Conservation (phyloP, 2,888 invertebrate genomes). For the Ormia ochracea region DNA sequence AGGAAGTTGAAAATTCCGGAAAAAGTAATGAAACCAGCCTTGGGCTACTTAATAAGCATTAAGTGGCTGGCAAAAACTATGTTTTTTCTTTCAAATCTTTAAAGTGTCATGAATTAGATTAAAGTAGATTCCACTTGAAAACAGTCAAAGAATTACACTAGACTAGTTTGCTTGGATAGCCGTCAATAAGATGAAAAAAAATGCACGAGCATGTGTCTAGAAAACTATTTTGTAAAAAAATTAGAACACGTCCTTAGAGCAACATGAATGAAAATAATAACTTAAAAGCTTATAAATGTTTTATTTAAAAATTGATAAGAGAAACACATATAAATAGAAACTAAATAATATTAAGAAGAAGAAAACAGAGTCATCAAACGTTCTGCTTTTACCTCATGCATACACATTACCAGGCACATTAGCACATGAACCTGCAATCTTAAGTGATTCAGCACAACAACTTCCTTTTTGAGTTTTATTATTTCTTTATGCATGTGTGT, state of each 20-base stretch:
- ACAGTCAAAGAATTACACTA: no score
- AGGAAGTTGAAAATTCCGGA: no score
- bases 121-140: no score
- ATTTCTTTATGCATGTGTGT: neutral
- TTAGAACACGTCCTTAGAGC: neutral
- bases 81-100: no score
- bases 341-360: neutral
- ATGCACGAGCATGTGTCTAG: neutral
- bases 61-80: no score
- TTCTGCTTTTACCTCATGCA: neutral
- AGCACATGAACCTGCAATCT: neutral
- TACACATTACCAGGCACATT: neutral
- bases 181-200: no score
- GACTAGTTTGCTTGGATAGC: neutral
- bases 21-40: no score
- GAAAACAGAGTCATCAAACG: no score
- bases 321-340: neutral
- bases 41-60: no score
- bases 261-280: neutral
- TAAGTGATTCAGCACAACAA: slow-evolving; percentile 10
- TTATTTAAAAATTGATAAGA: neutral
- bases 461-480: neutral
- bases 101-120: no score
- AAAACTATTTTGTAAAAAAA: neutral
- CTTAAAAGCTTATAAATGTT: neutral